Evolutionary conservation across 2,113 vertebrate genomes (phyloP), one percentile per base, ranked within the genome.

Genomic region (Microtus montanus): DNA sequence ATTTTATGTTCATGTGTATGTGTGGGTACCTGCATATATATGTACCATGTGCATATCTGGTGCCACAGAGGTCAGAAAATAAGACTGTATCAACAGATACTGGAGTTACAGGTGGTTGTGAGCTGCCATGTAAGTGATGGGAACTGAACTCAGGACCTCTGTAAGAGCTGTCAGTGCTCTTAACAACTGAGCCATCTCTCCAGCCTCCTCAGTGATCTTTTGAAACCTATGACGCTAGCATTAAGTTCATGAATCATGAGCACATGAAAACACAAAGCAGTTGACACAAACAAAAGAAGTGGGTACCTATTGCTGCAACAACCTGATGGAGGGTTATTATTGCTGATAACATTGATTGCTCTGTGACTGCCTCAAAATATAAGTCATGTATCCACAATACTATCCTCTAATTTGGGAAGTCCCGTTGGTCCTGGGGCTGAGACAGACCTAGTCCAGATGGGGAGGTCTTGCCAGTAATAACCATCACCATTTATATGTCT

Each of bases 241-340:
- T 19, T 70, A 87, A 13, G 14, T 38, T 64, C 15, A 33, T 38
- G 38, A 87, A 30, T 33, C 22, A 64, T 11, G 80, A 92, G 20
- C 30, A 47, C 47, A 8, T 68, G 33, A 89, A 84, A 78, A 64
- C 49, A 78, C 28, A 83, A 96, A 90, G 85, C 11, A 86, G 68
- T 33, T 35, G 8, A 14, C 64, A 87, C 84, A 71, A 64, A 66
- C 64, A 92, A 68, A 24, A 47, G 74, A 73, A 87, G 20, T 19
- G 38, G 17, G 6, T 71, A 89, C 9, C 47, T 49, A 47, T 12
- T 94, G 44, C 8, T 89, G 41, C 41, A 58, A 93, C 74, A 30
- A 49, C n/a, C 71, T 12, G 19, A 74, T 85, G 41, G 73, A 83
- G 89, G 91, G 80, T 95, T 93, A 77, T 35, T 85, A n/a, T 17